Conservation (phyloP, 2,113 vertebrate species). For the Gila orcuttii region DNA sequence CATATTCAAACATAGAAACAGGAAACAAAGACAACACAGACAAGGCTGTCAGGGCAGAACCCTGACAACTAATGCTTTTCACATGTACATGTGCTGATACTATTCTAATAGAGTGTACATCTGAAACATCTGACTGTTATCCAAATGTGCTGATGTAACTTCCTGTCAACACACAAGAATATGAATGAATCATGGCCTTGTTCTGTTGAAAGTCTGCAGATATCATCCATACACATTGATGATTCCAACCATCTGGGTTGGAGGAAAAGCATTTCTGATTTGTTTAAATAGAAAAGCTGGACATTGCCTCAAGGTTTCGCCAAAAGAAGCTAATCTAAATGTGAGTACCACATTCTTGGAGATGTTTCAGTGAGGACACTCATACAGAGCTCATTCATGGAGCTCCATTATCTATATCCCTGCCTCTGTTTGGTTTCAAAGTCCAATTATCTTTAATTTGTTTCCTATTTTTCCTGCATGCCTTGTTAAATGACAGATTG, state of each 20-base stretch:
- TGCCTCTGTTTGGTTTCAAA: slow-evolving; percentile 51
- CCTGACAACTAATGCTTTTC: not conserved
- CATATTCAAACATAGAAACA: no score
- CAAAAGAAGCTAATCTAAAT: slow-evolving; percentile 25
- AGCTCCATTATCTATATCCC: slow-evolving; percentile 24
- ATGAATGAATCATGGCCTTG: slow-evolving; percentile 25
- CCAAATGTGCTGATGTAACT: slow-evolving; percentile 40
- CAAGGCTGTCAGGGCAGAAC: no score
- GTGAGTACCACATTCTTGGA: slow-evolving; percentile 28
- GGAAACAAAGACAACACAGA: no score
- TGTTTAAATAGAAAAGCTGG: slow-evolving; percentile 5
- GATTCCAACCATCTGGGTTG: slow-evolving; percentile 50
- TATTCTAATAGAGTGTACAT: not conserved
- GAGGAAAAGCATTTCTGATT: slow-evolving; percentile 2
- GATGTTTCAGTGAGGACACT: slow-evolving; percentile 41
- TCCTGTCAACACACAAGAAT: slow-evolving; percentile 25
- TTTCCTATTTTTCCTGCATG: slow-evolving; percentile 12
- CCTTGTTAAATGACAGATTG: slow-evolving; percentile 44
- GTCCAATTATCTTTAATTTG: slow-evolving; percentile 50
- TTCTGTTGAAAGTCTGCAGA: slow-evolving; percentile 37
- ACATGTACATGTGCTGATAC: not conserved
- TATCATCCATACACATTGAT: slow-evolving; percentile 41
- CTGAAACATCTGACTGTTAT: slow-evolving; percentile 31
- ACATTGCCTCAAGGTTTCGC: slow-evolving; percentile 29
- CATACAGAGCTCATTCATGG: not conserved